Evolutionary conservation across 1,140 invertebrate genomes (phyloP).

Genomic region (Antheraea mylitta): DNA sequence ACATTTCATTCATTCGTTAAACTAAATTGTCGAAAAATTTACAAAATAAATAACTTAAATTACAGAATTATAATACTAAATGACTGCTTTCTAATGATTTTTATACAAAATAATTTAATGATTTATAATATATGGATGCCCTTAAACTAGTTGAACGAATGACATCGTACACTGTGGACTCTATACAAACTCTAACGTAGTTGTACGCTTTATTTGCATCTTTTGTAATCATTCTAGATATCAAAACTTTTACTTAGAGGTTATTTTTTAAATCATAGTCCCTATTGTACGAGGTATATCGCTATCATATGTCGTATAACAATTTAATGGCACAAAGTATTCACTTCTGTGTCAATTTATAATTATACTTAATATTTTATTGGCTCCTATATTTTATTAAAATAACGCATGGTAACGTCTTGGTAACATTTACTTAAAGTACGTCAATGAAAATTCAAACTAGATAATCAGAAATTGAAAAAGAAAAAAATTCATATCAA

Average conservation of each 20-base stretch:
- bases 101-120: background rate
- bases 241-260: background rate
- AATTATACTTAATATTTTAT: background rate
- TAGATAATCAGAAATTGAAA: background rate
- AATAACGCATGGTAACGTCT: background rate
- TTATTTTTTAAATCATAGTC: background rate
- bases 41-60: slow-evolving; percentile 68
- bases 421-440: background rate
- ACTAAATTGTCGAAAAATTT: slow-evolving; percentile 25
- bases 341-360: slow-evolving; percentile 56
- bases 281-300: background rate
- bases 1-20: slow-evolving; percentile 23
- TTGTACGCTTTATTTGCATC: background rate
- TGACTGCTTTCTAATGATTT: slow-evolving; percentile 35
- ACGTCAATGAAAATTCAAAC: background rate
- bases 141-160: background rate
- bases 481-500: background rate
- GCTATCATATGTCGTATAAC: background rate
- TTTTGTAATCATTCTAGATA: too few species aligned
- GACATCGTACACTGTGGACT: background rate
- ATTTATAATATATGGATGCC: background rate
- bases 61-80: slow-evolving; percentile 41
- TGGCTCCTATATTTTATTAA: background rate
- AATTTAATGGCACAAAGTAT: slow-evolving; percentile 67
- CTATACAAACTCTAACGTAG: background rate